Conservation (phyloP, 2,888 invertebrate species). For the Stegophylla sp. region DNA sequence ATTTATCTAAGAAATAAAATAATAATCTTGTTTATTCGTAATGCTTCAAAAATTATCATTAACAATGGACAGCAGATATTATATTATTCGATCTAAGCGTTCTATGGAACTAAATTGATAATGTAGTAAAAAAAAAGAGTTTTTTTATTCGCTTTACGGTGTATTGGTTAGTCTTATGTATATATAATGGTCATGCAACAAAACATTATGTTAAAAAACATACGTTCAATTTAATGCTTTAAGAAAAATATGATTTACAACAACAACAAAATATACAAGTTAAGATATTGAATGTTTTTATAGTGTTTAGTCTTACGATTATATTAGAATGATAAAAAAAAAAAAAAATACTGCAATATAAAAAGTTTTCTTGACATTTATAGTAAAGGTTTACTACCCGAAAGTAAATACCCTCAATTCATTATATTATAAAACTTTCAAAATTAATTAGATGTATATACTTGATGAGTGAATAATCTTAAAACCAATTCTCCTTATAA, state of each 20-base stretch:
- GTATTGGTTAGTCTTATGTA: conserved; percentile 42
- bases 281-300: conserved; percentile 2
- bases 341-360: background rate
- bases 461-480: no score
- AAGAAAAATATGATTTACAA: conserved; percentile 11
- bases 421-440: background rate
- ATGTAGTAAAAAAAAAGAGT: conserved; percentile 22
- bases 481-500: no score
- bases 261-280: conserved; percentile 18
- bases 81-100: conserved; percentile 37
- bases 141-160: conserved; percentile 33
- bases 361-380: background rate
- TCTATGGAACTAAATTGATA: conserved; percentile 52
- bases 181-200: conserved; percentile 40
- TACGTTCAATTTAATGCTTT: conserved; percentile 36
- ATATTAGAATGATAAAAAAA: background rate
- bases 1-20: conserved; percentile 26
- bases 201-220: conserved; percentile 46
- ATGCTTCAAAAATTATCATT: conserved; percentile 50
- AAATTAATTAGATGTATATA: no score
- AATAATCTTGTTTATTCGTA: conserved; percentile 49
- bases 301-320: conserved; percentile 1
- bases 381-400: background rate
- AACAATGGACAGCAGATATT: conserved; percentile 42
- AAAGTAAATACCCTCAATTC: background rate